These are phyloP conservation scores for Spatula clypeata DNA, from an alignment of 2,797 vertebrate genomes.

Conservation along the genomic window DNA sequence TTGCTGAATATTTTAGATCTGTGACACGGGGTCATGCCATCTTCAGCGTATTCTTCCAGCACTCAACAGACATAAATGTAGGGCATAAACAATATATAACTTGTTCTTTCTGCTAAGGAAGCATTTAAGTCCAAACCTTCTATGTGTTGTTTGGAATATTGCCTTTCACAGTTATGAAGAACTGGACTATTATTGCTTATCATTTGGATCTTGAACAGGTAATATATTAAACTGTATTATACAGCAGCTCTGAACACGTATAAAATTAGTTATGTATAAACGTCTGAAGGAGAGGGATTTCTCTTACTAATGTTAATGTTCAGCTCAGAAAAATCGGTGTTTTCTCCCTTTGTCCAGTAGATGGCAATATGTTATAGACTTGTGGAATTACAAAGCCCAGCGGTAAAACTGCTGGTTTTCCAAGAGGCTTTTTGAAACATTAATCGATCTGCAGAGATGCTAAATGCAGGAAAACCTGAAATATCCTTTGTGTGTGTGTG, in stretches of 20 bases:
- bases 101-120: neutral
- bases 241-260: neutral
- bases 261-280: neutral
- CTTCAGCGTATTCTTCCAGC: neutral
- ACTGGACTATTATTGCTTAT: neutral
- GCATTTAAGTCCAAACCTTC: neutral
- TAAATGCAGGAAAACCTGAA: slow-evolving; percentile 68
- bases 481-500: neutral
- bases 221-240: neutral
- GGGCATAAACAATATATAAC: neutral
- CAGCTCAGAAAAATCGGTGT: neutral
- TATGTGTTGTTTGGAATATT: neutral
- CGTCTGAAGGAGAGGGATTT: neutral
- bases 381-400: neutral
- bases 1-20: neutral
- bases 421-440: slow-evolving; percentile 49
- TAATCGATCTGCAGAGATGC: slow-evolving; percentile 59
- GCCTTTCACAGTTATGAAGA: neutral
- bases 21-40: rapidly evolving
- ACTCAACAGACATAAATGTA: neutral
- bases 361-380: slow-evolving; percentile 77
- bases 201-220: neutral
- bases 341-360: slow-evolving; percentile 65
- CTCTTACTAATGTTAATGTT: rapidly evolving
- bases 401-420: neutral